A percentile compares a stretch with the other conserved stretches of the same genome.
These are phyloP conservation scores for Zaprionus lachaisei DNA, from an alignment of 1,140 invertebrate genomes.

Conservation along the genomic window DNA sequence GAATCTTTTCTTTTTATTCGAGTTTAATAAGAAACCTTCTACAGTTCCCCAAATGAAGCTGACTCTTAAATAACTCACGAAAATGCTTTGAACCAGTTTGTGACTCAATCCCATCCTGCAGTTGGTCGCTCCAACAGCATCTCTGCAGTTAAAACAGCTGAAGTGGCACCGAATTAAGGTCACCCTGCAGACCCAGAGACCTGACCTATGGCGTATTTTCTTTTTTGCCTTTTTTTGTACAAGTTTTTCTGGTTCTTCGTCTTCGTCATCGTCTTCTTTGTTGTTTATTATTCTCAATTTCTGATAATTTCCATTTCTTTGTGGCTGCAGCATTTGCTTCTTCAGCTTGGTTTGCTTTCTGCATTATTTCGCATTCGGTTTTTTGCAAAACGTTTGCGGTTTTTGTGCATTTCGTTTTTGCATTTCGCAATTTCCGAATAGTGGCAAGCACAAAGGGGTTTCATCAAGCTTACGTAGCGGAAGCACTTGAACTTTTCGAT, in stretches of 20 bases:
- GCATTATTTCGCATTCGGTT: slow-evolving; percentile 22
- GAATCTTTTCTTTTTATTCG: not conserved
- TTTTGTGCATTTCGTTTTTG: slow-evolving; percentile 33
- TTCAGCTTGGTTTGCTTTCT: slow-evolving; percentile 1
- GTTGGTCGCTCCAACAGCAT: not conserved
- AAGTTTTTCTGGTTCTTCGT: slow-evolving; percentile 34
- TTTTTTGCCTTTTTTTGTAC: slow-evolving; percentile 16
- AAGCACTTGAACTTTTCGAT: slow-evolving; percentile 2
- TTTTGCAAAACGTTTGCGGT: slow-evolving; percentile 38
- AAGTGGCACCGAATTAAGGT: slow-evolving; percentile 43
- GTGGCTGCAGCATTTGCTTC: slow-evolving; percentile 24
- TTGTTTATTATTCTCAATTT: slow-evolving; percentile 31
- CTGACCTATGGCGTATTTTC: slow-evolving; percentile 69
- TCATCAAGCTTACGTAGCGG: not conserved
- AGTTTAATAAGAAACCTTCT: not conserved
- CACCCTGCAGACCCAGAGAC: slow-evolving; percentile 65
- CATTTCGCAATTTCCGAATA: slow-evolving; percentile 45
- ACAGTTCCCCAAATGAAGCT: not conserved
- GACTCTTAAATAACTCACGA: not conserved
- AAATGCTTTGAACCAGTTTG: slow-evolving; percentile 8
- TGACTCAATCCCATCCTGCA: slow-evolving; percentile 13
- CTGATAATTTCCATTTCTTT: slow-evolving; percentile 36
- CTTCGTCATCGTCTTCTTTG: slow-evolving; percentile 2
- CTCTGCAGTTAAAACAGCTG: not conserved
- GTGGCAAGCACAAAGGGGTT: slow-evolving; percentile 24